Conservation (phyloP, 37 sponge, comb jelly and placozoan genomes). For the Halisarca cf. caerulea region DNA sequence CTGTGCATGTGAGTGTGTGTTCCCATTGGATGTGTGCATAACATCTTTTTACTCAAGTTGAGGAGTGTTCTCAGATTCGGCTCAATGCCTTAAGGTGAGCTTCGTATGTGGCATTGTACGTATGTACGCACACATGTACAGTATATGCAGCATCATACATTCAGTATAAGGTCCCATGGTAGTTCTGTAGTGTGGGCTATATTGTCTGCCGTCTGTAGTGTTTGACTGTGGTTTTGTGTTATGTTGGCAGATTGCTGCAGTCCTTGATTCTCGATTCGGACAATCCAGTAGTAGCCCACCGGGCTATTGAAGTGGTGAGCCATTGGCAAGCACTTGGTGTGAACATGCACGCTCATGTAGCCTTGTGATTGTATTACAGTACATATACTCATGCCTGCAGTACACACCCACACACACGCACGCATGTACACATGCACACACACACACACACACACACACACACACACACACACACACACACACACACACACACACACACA, state of each 20-base stretch:
- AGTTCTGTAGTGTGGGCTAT: no score
- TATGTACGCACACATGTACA: no score
- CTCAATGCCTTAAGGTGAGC: not conserved
- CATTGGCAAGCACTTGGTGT: no score
- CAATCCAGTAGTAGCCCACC: slow-evolving; percentile 51
- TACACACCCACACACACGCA: not conserved
- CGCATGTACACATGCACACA: not conserved
- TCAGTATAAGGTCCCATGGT: not conserved
- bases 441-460: not conserved
- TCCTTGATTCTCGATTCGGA: slow-evolving; percentile 71
- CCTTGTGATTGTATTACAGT: no score
- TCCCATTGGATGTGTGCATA: not conserved
- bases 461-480: not conserved
- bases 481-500: not conserved
- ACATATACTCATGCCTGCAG: no score
- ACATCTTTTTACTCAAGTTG: not conserved
- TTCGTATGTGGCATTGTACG: no score
- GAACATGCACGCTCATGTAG: no score
- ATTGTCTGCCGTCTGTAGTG: not conserved
- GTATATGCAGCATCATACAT: not conserved
- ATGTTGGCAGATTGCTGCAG: slow-evolving; percentile 58
- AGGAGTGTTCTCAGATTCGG: not conserved
- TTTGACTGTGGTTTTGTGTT: not conserved
- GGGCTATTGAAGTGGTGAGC: slow-evolving; percentile 53
- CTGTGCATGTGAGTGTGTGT: not conserved